A percentile compares a stretch with the other conserved stretches of the same genome.
These are phyloP conservation scores for Leptopilina clavipes DNA, from an alignment of 1,140 invertebrate species.

Conservation along the genomic window DNA sequence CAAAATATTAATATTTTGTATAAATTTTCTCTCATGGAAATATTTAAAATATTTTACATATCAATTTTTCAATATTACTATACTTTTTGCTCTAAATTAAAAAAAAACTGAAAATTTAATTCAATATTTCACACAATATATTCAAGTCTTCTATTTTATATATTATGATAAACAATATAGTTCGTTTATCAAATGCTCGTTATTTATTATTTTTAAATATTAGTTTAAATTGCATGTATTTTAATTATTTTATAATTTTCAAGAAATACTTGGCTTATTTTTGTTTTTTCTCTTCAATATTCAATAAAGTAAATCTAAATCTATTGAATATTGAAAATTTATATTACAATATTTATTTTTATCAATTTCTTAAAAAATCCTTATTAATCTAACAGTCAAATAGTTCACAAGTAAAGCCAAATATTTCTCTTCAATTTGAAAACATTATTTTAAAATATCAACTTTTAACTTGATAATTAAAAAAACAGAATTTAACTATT, in stretches of 20 bases:
- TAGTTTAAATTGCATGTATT: neutral
- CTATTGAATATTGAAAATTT: constrained; percentile 6
- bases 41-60: neutral
- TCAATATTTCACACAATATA: neutral
- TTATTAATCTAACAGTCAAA: neutral
- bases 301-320: neutral
- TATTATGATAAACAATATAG: too few relatives aligned
- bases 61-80: too few relatives aligned
- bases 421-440: neutral
- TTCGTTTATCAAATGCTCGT: neutral
- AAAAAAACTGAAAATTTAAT: neutral
- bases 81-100: neutral
- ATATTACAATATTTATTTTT: neutral
- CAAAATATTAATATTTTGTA: neutral
- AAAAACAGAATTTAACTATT: neutral
- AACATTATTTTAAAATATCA: neutral
- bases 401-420: neutral
- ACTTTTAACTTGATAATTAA: constrained; percentile 8
- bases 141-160: too few relatives aligned
- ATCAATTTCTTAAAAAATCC: neutral
- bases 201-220: neutral
- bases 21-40: neutral
- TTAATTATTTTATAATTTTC: neutral
- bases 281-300: neutral
- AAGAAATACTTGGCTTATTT: neutral